phyloP scores from a whole-genome alignment of 2,113 vertebrate genomes.

The Notarius quadriscutis region DNA sequence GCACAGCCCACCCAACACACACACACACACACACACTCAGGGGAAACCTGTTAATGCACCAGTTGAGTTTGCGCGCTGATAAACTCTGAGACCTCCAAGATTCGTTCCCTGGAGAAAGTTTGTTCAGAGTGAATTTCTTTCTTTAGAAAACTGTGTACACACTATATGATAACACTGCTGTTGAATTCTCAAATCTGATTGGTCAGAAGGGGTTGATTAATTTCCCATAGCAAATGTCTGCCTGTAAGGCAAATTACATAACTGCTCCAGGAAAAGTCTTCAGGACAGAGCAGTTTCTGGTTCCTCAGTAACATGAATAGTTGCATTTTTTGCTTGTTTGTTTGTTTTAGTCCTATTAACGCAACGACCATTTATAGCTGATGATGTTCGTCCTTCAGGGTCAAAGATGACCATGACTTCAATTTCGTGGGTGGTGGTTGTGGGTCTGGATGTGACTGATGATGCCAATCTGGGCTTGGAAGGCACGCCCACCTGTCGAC shows the following conservation, averaged over 20 bases:
- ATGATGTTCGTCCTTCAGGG: too few relatives aligned
- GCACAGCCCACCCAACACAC: not conserved
- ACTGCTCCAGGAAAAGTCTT: too few relatives aligned
- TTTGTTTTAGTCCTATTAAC: too few relatives aligned
- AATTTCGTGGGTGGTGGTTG: too few relatives aligned
- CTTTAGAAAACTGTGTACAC: not conserved
- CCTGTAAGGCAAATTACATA: not conserved
- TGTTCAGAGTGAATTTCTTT: not conserved
- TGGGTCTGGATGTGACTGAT: too few relatives aligned
- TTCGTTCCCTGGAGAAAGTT: not conserved
- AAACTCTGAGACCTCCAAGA: not conserved
- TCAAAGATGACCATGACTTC: too few relatives aligned
- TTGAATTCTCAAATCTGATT: not conserved
- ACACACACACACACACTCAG: not conserved
- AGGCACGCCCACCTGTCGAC: too few relatives aligned
- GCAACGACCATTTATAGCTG: not conserved
- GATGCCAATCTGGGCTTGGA: too few relatives aligned
- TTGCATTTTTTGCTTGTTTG: too few relatives aligned
- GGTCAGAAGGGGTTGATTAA: not conserved
- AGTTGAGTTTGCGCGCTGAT: slow-evolving; percentile 5
- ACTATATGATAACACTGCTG: not conserved
- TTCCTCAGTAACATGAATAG: too few relatives aligned
- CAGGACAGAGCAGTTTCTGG: too few relatives aligned
- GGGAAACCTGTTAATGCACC: slow-evolving; percentile 19
- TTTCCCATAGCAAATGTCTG: not conserved